Base-by-base conservation (phyloP, 1,140 invertebrate genomes). In the Pomacea maculata region DNA sequence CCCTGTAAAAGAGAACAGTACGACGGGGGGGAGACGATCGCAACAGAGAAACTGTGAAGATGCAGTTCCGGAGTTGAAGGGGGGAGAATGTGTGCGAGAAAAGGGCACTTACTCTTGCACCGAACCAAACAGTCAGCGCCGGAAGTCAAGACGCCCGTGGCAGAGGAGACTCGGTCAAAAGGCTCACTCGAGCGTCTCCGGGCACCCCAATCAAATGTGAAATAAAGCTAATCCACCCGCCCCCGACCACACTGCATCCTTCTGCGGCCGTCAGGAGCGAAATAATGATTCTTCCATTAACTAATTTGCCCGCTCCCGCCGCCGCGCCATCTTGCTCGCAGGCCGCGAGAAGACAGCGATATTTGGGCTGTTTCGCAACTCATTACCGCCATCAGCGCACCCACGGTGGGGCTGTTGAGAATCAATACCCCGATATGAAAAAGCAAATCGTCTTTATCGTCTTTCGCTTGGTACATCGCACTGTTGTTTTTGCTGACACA, bases 251-350 rank as follows among this genome's bases (percentile, higher is more conserved):
- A n/a, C 25, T 45, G 65, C 11, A 14, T 45, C 34, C 12, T 54
- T 55, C 12, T 25, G 64, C 77, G 77, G 77, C 65, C 77, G 63
- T 68, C 45, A 78, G 64, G 77, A 78, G 77, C 67, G 77, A 78
- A 78, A 78, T 78, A 78, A 78, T 78, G 77, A 78, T 78, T 78
- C 65, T 78, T 78, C 77, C 77, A 78, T 78, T 78, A 78, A 78
- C 77, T 78, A 78, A 78, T 78, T 78, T 71, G 77, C 77, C 77
- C 55, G 52, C 52, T 78, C 64, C 77, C 67, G 64, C 57, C n/a
- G 34, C 6, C 61, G 55, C 21, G 61, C 77, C 1, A 67, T 57
- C 77, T 71, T 78, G 65, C 55, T 52, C 77, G 45, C 57, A 61
- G 11, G 57, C 52, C 29, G 65, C 34, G n/a, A 57, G 54, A 19